A percentile compares a stretch with the other conserved stretches of the same genome.
phyloP scores from a whole-genome alignment of 2,797 vertebrate species.

The Megalops cyprinoides region DNA sequence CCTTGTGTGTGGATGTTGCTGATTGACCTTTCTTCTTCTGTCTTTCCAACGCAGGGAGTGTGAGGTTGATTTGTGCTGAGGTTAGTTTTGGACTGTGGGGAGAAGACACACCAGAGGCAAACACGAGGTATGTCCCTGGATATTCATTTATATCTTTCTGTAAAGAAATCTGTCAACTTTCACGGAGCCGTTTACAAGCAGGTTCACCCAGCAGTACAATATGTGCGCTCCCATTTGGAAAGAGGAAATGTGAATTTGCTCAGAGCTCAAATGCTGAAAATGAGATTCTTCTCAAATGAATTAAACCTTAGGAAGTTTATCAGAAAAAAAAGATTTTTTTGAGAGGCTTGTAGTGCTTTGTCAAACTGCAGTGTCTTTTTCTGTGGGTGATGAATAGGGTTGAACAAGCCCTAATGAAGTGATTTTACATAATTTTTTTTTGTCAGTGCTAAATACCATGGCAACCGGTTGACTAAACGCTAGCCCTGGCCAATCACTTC shows the following conservation, averaged over 20 bases:
- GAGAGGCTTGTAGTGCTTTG: neutral
- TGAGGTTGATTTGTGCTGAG: constrained; percentile 20
- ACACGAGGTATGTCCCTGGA: constrained; percentile 17
- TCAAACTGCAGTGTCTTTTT: constrained; percentile 10
- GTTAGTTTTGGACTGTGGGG: constrained; percentile 32
- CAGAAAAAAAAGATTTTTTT: neutral
- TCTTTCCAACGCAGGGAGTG: constrained; percentile 21
- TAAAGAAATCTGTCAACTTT: neutral
- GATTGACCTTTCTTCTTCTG: neutral
- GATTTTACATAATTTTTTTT: constrained; percentile 15
- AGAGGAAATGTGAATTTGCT: constrained; percentile 8
- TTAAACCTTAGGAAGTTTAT: constrained; percentile 10
- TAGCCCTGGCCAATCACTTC: neutral
- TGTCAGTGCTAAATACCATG: neutral
- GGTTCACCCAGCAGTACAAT: neutral
- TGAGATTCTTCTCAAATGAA: neutral
- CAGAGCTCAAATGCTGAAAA: neutral
- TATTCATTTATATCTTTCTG: neutral
- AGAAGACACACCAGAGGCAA: constrained; percentile 1
- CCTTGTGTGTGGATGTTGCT: neutral
- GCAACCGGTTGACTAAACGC: constrained; percentile 9
- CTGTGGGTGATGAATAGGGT: constrained; percentile 7
- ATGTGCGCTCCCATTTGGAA: neutral
- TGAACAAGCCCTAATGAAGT: constrained; percentile 5
- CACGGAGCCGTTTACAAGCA: neutral